Evolutionary conservation across 2,888 invertebrate genomes (phyloP).

Genomic region (Tryphoninae sp.): DNA sequence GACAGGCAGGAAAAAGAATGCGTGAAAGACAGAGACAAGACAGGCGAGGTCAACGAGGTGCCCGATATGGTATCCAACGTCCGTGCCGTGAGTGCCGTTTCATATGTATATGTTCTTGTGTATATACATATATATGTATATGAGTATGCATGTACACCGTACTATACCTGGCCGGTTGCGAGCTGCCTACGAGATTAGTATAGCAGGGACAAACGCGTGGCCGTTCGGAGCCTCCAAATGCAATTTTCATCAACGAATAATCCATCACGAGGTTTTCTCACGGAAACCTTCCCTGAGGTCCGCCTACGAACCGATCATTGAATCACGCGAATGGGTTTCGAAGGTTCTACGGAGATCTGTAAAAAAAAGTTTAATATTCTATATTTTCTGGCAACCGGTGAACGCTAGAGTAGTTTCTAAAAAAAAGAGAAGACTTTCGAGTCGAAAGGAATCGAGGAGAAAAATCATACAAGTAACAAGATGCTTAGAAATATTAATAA

Average conservation of each 20-base stretch:
- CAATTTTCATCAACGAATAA: constrained; percentile 58
- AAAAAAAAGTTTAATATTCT: neutral
- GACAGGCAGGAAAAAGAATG: constrained; percentile 63
- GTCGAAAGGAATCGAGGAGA: too few relatives aligned
- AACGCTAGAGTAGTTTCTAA: too few relatives aligned
- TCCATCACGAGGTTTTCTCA: constrained; percentile 16
- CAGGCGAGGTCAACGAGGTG: constrained; percentile 81
- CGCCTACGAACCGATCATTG: constrained; percentile 27
- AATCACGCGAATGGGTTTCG: constrained; percentile 7
- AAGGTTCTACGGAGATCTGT: neutral
- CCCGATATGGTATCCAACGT: constrained; percentile 80
- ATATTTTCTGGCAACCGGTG: too few relatives aligned
- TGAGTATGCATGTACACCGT: constrained; percentile 15
- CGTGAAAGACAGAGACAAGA: constrained; percentile 73
- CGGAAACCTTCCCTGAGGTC: neutral
- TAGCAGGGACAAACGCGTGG: constrained; percentile 63
- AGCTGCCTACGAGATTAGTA: constrained; percentile 60
- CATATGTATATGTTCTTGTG: constrained; percentile 11
- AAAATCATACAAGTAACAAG: too few relatives aligned
- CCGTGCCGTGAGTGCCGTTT: constrained; percentile 77
- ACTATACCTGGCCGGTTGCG: constrained; percentile 47
- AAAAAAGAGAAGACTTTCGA: too few relatives aligned
- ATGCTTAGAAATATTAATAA: too few relatives aligned
- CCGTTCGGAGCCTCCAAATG: constrained; percentile 65
- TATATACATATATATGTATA: neutral